phyloP scores from a whole-genome alignment of 2,888 invertebrate genomes.

The Drosophila mimica region DNA sequence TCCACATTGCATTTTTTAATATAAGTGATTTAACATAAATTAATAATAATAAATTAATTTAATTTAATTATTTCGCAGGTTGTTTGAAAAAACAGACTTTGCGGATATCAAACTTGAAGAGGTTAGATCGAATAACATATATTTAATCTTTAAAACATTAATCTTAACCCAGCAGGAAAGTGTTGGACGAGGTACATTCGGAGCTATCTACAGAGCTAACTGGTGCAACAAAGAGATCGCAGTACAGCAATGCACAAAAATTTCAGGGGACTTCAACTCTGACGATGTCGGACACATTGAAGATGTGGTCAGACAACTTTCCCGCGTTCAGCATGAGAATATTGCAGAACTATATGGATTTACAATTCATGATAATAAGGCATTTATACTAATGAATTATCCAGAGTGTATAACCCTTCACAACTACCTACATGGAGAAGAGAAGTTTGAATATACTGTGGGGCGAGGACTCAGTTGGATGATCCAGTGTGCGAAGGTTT shows the following conservation, averaged over 20 bases:
- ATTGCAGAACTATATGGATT: constrained; percentile 12
- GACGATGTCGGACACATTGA: not conserved
- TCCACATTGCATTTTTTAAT: no score
- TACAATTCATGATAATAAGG: not conserved
- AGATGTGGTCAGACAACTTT: not conserved
- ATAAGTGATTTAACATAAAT: no score
- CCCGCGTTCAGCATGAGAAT: constrained; percentile 3
- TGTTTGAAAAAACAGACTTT: no score
- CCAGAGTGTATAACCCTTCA: constrained; percentile 5
- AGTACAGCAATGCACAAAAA: not conserved
- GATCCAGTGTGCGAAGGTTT: no score
- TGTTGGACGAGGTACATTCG: constrained; percentile 1
- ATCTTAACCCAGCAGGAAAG: not conserved
- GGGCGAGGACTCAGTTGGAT: no score
- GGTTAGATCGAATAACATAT: not conserved
- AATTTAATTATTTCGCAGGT: no score
- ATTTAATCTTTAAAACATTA: not conserved
- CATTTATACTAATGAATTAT: constrained; percentile 1
- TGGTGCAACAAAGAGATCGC: constrained; percentile 1
- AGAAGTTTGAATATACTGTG: not conserved
- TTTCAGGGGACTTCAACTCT: not conserved
- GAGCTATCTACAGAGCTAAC: not conserved
- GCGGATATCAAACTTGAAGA: no score
- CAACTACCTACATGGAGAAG: constrained; percentile 11
- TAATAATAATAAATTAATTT: no score